Base-by-base conservation (phyloP, 2,888 invertebrate genomes). In the Standfussiana lucernea region DNA sequence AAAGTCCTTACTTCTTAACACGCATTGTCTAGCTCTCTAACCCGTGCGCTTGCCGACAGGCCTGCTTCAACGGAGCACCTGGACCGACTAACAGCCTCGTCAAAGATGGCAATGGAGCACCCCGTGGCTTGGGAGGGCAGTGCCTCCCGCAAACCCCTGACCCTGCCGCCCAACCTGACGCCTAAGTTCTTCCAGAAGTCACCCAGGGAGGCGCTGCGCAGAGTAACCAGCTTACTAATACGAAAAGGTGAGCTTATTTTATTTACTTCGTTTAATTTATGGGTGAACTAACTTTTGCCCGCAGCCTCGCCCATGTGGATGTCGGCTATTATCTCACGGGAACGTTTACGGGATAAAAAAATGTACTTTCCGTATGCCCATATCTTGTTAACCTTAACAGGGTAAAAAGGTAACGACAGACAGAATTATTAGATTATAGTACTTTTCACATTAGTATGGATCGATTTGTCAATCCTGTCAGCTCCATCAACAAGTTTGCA, bases 111-210 rank as follows among this genome's bases (percentile, higher is more conserved):
- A 93, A 93, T 97, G 93, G 96, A 95, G 95, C 97, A 94, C 93
- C 96, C 95, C 88, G 97, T 96, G 82, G 92, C 96, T 1, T 96
- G 97, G 96, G 96, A 97, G 69, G 94, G 94, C 79, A 91, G 97
- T 83, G 97, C 91, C 91, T 97, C 96, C 85, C 97, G 98, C 91
- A 98, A 98, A 92, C 98, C 98, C 10, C 97, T 98, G 86, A 98
- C 98, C n/a, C 97, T 98, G 91, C 98, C 98, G 74, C 98, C 98
- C 79, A 98, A 98, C 97, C 97, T 98, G 92, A 98, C 98, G 86
- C 98, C 98, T 90, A 98, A 98, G 95, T 98, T 98, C 97, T 98
- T 98, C 97, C 98, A 98, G 94, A 98, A 98, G 95, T 98, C 98
- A 86, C 98, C 98, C 68, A 97, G 98, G 91, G 98, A 98, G 95